Evolutionary conservation across 2,113 vertebrate species (phyloP).

Genomic region (Oreochromis niloticus): DNA sequence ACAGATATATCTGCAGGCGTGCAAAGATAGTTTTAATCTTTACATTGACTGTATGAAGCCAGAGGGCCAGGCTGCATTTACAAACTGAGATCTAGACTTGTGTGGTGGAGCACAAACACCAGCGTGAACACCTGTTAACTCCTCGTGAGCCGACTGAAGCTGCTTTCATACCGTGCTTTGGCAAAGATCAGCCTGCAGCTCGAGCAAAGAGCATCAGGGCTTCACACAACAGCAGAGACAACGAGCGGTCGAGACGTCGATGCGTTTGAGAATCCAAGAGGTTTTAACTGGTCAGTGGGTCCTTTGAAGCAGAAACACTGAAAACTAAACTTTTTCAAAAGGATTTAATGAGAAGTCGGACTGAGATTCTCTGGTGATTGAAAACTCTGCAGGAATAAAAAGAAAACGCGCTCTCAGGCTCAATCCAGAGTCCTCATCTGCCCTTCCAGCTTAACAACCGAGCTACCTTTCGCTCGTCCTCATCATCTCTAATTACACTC

Average conservation of each 20-base stretch:
- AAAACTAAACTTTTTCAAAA: accelerated
- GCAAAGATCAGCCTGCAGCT: not conserved
- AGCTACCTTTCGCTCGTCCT: not conserved
- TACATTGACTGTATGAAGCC: accelerated
- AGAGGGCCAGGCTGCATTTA: not conserved
- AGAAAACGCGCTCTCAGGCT: accelerated
- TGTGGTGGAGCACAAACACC: accelerated
- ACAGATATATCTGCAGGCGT: not conserved
- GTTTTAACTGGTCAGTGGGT: not conserved
- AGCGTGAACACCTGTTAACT: not conserved
- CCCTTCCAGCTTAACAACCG: not conserved
- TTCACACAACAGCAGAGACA: not conserved
- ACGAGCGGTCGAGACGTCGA: accelerated
- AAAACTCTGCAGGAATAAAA: not conserved
- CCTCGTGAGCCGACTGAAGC: not conserved
- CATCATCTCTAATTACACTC: not conserved
- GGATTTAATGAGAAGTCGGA: not conserved
- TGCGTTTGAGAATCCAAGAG: not conserved
- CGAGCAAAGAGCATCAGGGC: not conserved
- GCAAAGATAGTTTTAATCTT: not conserved
- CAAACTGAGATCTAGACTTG: not conserved
- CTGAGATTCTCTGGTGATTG: not conserved
- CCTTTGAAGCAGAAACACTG: not conserved
- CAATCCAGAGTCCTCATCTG: not conserved
- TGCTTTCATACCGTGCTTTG: not conserved